phyloP scores from a whole-genome alignment of 64 coral and sea anemone species.

The Stylophora pistillata region DNA sequence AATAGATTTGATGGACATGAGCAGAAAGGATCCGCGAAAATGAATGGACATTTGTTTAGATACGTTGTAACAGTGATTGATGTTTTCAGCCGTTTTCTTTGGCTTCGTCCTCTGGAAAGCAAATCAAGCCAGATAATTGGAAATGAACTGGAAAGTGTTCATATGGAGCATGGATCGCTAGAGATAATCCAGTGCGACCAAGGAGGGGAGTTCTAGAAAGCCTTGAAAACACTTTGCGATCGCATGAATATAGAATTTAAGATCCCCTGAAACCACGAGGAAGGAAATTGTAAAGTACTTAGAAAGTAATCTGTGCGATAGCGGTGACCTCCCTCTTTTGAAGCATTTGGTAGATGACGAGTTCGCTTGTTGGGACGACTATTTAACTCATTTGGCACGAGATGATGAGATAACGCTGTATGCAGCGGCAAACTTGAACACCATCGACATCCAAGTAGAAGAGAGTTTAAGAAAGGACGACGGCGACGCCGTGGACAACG shows the following conservation, averaged over 20 bases:
- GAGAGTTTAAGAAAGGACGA: too few species aligned
- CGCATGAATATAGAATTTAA: slow-evolving; percentile 21
- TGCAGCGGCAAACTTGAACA: too few species aligned
- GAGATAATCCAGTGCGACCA: background rate
- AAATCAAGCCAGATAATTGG: slow-evolving; percentile 4
- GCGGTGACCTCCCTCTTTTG: slow-evolving; percentile 19
- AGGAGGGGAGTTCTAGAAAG: slow-evolving; percentile 39
- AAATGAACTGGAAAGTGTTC: slow-evolving; percentile 18
- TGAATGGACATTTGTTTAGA: slow-evolving; percentile 9
- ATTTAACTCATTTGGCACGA: too few species aligned
- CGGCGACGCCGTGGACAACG: too few species aligned
- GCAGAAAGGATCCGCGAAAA: slow-evolving; percentile 31
- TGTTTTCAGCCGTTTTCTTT: slow-evolving; percentile 58
- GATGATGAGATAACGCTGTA: too few species aligned
- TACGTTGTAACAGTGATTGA: slow-evolving; percentile 39
- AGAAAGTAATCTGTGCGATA: background rate
- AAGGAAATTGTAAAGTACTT: slow-evolving; percentile 16
- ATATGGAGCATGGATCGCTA: slow-evolving; percentile 16
- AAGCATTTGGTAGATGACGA: too few species aligned
- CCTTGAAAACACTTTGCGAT: slow-evolving; percentile 15
- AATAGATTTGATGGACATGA: too few species aligned
- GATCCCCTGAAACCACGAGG: too few species aligned
- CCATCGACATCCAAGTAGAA: too few species aligned
- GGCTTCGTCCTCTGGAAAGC: slow-evolving; percentile 26
- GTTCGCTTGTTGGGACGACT: too few species aligned